These are phyloP conservation scores for Thinocorus orbignyianus DNA, from an alignment of 2,113 vertebrate genomes.

Conservation along the genomic window DNA sequence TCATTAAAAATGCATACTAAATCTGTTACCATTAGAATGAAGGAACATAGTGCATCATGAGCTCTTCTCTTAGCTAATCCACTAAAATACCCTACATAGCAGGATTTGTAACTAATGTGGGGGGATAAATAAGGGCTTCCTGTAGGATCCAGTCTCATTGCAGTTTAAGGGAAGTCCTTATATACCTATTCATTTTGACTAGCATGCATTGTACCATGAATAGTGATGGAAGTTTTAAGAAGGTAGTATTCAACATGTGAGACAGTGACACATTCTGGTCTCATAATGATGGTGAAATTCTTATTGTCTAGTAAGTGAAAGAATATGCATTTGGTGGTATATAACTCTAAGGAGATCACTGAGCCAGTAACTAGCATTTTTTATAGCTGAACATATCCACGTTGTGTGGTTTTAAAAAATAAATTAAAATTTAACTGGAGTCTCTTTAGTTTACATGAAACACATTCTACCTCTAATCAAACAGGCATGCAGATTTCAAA, in stretches of 20 bases:
- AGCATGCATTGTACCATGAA: neutral
- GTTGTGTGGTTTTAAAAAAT: neutral
- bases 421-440: neutral
- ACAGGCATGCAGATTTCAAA: neutral
- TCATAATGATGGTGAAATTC: neutral
- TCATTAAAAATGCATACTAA: neutral
- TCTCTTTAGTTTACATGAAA: neutral
- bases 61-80: neutral
- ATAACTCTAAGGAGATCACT: neutral
- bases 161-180: neutral
- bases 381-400: neutral
- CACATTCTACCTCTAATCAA: neutral
- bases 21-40: conserved; percentile 5
- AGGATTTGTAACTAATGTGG: neutral
- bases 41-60: neutral
- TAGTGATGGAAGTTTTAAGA: neutral
- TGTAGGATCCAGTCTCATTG: neutral
- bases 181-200: neutral
- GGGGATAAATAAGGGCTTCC: neutral
- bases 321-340: neutral
- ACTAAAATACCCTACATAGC: neutral
- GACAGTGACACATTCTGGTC: neutral
- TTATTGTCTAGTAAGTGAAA: neutral
- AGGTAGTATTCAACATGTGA: neutral
- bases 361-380: neutral